These are phyloP conservation scores for Patella pellucida DNA, from an alignment of 2,888 invertebrate genomes.

Conservation along the genomic window DNA sequence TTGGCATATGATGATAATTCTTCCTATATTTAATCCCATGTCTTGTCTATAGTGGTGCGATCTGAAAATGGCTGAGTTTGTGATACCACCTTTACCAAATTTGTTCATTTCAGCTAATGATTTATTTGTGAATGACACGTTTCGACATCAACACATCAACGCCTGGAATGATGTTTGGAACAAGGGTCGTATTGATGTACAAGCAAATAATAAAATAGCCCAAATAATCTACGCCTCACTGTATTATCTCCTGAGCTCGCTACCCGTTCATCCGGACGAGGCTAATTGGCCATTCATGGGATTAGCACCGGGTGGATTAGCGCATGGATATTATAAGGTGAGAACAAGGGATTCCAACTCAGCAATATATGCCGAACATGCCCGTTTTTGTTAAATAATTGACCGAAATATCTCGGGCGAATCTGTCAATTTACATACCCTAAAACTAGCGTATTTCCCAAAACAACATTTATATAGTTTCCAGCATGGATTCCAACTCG, in stretches of 20 bases:
- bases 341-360: too few relatives aligned
- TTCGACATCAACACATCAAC: constrained; percentile 50
- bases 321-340: constrained; percentile 50
- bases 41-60: too few relatives aligned
- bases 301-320: constrained; percentile 66
- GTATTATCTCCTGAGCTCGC: constrained; percentile 66
- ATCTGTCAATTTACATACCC: constrained; percentile 9
- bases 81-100: too few relatives aligned
- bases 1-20: too few relatives aligned
- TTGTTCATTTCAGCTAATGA: constrained; percentile 33
- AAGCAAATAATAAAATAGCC: constrained; percentile 54
- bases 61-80: too few relatives aligned
- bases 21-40: too few relatives aligned
- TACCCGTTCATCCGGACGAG: constrained; percentile 53
- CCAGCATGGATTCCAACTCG: neutral
- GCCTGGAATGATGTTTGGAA: constrained; percentile 63
- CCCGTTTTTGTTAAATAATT: too few relatives aligned
- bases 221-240: constrained; percentile 57
- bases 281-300: constrained; percentile 61
- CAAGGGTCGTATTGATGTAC: constrained; percentile 60
- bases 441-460: neutral
- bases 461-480: neutral
- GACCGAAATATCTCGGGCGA: too few relatives aligned
- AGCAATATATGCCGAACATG: too few relatives aligned
- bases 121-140: constrained; percentile 35